Evolutionary conservation across 2,797 vertebrate species (phyloP), one percentile per base, ranked within the genome.

Genomic region (Mico argentatus): DNA sequence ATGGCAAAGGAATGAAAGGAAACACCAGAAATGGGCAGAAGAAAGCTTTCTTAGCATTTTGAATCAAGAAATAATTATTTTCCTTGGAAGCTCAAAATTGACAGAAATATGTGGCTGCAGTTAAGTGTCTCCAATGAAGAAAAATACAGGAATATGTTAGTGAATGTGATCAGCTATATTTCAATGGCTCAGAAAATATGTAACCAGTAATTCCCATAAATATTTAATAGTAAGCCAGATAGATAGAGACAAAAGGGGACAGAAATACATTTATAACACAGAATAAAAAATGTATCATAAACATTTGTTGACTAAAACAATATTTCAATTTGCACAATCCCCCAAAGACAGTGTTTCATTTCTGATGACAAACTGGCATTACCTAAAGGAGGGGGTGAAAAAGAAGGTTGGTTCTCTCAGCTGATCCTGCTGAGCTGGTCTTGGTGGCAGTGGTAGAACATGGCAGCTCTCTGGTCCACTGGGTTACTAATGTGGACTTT

Each of bases 201-300:
- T 90, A 97, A 77, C 82, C 59, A 82, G 93, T 80, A 93, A 98
- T 93, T 94, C 93, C 67, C 81, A 95, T 96, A 97, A 96, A 98
- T 97, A 98, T 96, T 96, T 95, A 94, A 98, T 95, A 95, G 89
- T 91, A 90, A 97, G 27, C 48, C 85, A 95, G 89, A 96, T 61
- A 96, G 77, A 90, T 72, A 91, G 94, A 98, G 89, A 97, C 64
- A 96, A 97, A 97, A 61, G 55, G 30, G 84, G 59, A 91, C 41
- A 72, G 72, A 91, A 81, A 85, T 76, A 94, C 84, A 91, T 96
- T 97, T 97, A 80, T 95, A 95, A 95, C n/a, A 76, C 57, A 30
- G 59, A 85, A 94, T 97, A 95, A 94, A 97, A 97, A 97, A 97
- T 97, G 84, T 36, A 96, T 93, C 87, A 84, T 96, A 97, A 95